Evolutionary conservation across 2,888 invertebrate species (phyloP), one percentile per base, ranked within the genome.

Genomic region (Dryobota labecula): DNA sequence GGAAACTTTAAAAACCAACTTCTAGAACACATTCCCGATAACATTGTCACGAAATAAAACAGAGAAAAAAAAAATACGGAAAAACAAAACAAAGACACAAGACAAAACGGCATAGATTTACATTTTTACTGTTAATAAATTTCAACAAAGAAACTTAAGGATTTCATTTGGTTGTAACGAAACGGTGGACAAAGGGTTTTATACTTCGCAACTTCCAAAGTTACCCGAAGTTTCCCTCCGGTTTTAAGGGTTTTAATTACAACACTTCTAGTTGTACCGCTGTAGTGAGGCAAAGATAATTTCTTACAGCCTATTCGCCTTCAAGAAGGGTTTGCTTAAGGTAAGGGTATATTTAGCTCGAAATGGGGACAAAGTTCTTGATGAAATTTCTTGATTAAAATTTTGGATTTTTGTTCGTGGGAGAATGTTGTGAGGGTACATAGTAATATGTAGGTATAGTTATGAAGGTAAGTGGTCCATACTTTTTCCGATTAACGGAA

Each of bases 161-260:
- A 80, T 85, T 88, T 80, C 78, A 83, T 77, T 85, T 76, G 58
- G 73, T 63, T 68, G 62, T 77, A 78, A 80, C 78, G 80, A 76
- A 86, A 84, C 61, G 70, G 64, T 78, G 83, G 79, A 85, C 84
- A 86, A 87, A 80, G 74, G 74, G 71, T 74, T 76, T 82, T 76
- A 79, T 76, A 77, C 69, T 75, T 74, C 71, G 70, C 47, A 82
- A 78, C 64, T 82, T 78, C 49, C 61, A 84, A 84, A 81, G 82
- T 71, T 61, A 33, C 33, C 33, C 33, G 33, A 33, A 33, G 80
- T 84, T 85, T 47, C 66, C 83, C 78, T 47, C 54, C 79, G 86
- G 90, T 88, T 92, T 93, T 94, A 94, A 94, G 79, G 88, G 90
- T 87, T 92, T 94, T 94, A 94, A 95, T 94, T 92, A 93, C 90